phyloP scores from a whole-genome alignment of 2,888 invertebrate genomes.

The Diarsia brunnea region DNA sequence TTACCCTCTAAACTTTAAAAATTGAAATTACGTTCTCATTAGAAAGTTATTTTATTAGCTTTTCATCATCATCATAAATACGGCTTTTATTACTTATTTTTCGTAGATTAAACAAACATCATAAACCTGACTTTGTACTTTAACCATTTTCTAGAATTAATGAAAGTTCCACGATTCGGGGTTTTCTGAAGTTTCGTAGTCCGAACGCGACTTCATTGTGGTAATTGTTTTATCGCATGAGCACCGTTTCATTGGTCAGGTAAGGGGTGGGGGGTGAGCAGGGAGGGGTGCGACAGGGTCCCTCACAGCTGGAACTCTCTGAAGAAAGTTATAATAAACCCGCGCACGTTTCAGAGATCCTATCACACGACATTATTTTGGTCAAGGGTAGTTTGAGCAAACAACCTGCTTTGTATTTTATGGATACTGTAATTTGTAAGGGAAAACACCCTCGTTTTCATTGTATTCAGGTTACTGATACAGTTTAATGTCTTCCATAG shows the following conservation, averaged over 20 bases:
- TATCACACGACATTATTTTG: slow-evolving; percentile 87
- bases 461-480: slow-evolving; percentile 69
- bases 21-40: slow-evolving; percentile 38
- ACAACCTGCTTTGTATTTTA: slow-evolving; percentile 77
- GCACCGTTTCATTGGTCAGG: slow-evolving; percentile 80
- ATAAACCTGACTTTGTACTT: slow-evolving; percentile 40
- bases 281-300: slow-evolving; percentile 69
- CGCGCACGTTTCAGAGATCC: slow-evolving; percentile 84
- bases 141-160: slow-evolving; percentile 52
- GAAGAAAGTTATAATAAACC: slow-evolving; percentile 86
- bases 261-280: slow-evolving; percentile 53
- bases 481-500: slow-evolving; percentile 54
- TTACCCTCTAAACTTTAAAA: slow-evolving; percentile 38
- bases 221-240: slow-evolving; percentile 91
- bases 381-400: slow-evolving; percentile 86
- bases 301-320: slow-evolving; percentile 80
- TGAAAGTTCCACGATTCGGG: slow-evolving; percentile 73
- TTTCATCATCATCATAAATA: slow-evolving; percentile 45
- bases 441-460: slow-evolving; percentile 70
- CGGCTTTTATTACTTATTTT: slow-evolving; percentile 38
- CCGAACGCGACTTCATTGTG: slow-evolving; percentile 82
- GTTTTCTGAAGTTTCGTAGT: slow-evolving; percentile 77
- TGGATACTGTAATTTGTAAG: slow-evolving; percentile 76
- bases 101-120: slow-evolving; percentile 24
- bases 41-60: slow-evolving; percentile 42